Conservation (phyloP, 1,140 invertebrate genomes). For the Hydropsyche tenuis region DNA sequence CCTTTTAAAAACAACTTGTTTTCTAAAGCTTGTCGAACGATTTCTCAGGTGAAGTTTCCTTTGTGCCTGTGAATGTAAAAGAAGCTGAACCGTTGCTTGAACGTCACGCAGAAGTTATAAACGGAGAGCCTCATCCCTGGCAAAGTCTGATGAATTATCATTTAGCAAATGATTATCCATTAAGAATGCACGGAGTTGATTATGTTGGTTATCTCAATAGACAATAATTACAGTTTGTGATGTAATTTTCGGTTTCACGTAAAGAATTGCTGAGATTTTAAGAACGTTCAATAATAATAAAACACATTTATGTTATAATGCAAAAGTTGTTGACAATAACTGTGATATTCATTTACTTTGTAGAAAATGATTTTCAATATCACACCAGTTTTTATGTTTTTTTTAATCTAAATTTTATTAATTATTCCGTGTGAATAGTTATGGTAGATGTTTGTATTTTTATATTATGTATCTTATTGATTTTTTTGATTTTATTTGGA, state of each 20-base stretch:
- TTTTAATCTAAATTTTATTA: neutral
- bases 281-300: too few relatives aligned
- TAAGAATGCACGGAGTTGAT: slow-evolving; percentile 49
- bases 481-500: neutral
- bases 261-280: neutral
- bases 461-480: neutral
- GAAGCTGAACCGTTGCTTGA: neutral
- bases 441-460: neutral
- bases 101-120: neutral
- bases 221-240: slow-evolving; percentile 33
- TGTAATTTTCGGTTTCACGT: neutral
- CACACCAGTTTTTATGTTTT: neutral
- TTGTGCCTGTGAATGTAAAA: neutral
- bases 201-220: slow-evolving; percentile 45
- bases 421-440: neutral
- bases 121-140: slow-evolving; percentile 25
- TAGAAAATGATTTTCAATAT: neutral
- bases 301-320: too few relatives aligned
- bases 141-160: slow-evolving; percentile 40
- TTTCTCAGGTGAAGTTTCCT: neutral
- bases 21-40: too few relatives aligned
- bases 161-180: slow-evolving; percentile 47
- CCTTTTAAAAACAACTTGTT: too few relatives aligned
- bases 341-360: neutral
- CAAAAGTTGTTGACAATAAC: too few relatives aligned